phyloP scores from a whole-genome alignment of 2,113 vertebrate genomes.

The Lates calcarifer region DNA sequence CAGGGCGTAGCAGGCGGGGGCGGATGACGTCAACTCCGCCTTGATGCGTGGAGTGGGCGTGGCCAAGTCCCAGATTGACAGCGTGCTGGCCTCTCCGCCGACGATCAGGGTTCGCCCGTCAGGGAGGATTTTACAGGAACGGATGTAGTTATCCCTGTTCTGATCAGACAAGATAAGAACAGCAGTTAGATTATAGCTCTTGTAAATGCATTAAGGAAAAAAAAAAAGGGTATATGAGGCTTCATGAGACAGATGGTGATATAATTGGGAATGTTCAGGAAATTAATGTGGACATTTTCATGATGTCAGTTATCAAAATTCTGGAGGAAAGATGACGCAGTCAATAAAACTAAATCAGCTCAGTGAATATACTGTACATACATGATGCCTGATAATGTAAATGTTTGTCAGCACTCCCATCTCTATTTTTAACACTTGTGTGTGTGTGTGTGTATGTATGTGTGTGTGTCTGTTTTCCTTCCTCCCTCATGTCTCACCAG shows the following conservation, averaged over 20 bases:
- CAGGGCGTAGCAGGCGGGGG: constrained; percentile 90
- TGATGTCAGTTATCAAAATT: constrained; percentile 19
- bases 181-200: constrained; percentile 76
- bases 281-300: constrained; percentile 45
- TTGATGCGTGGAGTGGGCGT: constrained; percentile 90
- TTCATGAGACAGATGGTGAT: constrained; percentile 23
- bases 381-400: neutral
- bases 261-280: constrained; percentile 3
- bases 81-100: constrained; percentile 88
- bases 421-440: neutral
- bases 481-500: constrained; percentile 76
- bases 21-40: constrained; percentile 89
- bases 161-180: constrained; percentile 55
- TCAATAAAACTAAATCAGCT: constrained; percentile 20
- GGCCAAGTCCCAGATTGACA: constrained; percentile 87
- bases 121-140: constrained; percentile 86
- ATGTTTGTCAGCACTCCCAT: neutral
- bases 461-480: constrained; percentile 18
- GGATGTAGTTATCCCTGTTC: constrained; percentile 91
- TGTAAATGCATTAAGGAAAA: constrained; percentile 52
- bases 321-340: neutral
- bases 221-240: neutral
- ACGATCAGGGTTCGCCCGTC: constrained; percentile 89
- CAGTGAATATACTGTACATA: neutral
- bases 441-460: neutral